Conservation (phyloP, 2,113 vertebrate genomes). For the Chloropsis hardwickii region DNA sequence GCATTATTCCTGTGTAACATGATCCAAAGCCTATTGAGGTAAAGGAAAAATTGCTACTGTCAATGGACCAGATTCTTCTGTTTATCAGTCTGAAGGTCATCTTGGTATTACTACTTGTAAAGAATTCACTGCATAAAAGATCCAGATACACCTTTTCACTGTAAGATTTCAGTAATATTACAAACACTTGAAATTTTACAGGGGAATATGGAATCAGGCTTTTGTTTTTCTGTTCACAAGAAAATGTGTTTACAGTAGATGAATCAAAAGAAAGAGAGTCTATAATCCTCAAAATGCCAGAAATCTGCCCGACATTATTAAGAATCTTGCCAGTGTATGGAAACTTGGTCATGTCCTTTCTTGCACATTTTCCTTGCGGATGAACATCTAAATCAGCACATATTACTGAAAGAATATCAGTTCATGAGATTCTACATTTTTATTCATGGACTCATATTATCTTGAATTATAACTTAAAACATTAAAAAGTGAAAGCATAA, state of each 20-base stretch:
- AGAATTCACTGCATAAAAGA: background rate
- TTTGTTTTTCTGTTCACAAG: background rate
- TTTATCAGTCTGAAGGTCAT: background rate
- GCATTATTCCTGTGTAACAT: background rate
- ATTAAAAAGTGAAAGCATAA: slow-evolving; percentile 52
- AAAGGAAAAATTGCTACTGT: background rate
- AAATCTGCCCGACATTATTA: background rate
- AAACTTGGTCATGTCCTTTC: background rate
- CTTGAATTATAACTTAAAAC: slow-evolving; percentile 17
- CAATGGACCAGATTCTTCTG: background rate
- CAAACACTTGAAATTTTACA: background rate
- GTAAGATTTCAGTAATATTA: background rate
- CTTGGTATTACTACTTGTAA: background rate
- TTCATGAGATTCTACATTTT: slow-evolving; percentile 21
- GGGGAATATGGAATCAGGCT: background rate
- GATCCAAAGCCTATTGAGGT: background rate
- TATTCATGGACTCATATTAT: slow-evolving; percentile 23
- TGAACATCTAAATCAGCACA: background rate
- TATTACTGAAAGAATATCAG: background rate
- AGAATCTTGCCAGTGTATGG: background rate
- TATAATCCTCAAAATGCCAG: background rate
- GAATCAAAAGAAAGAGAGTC: background rate
- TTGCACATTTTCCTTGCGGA: slow-evolving; percentile 1
- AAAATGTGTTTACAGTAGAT: background rate
- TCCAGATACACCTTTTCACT: background rate